Evolutionary conservation across 2,797 vertebrate genomes (phyloP).

Genomic region (Pantherophis vulpinus): DNA sequence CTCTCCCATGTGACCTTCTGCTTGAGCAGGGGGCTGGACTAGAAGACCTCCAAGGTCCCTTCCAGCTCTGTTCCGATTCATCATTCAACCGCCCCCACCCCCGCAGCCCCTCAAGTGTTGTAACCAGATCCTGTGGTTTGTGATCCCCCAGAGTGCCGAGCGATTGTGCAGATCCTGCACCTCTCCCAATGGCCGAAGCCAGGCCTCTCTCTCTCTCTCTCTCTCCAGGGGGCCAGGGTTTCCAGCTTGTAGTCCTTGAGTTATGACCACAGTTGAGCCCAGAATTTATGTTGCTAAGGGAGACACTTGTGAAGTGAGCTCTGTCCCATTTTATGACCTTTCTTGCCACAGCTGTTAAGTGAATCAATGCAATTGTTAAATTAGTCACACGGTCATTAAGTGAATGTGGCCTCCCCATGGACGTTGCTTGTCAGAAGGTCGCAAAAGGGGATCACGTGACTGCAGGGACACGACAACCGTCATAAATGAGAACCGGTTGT

Average conservation of each 20-base stretch:
- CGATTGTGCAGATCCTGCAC: neutral
- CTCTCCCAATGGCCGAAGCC: neutral
- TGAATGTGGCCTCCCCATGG: neutral
- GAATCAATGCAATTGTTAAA: neutral
- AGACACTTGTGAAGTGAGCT: no score
- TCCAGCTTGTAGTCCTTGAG: neutral
- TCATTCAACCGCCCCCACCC: no score
- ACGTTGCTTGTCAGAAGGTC: neutral
- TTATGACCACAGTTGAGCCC: no score
- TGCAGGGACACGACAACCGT: neutral
- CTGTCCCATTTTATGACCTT: neutral
- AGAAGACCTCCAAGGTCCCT: no score
- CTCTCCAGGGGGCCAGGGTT: neutral
- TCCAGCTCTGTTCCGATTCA: no score
- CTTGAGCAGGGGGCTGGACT: no score
- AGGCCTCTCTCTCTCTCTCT: no score
- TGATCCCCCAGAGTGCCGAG: no score
- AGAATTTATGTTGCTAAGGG: no score
- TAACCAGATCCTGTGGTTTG: neutral
- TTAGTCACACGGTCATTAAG: neutral
- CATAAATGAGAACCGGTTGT: no score
- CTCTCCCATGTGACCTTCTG: no score
- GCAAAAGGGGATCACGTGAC: neutral
- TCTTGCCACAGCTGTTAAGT: neutral
- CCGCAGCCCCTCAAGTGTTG: neutral